Evolutionary conservation across 1,140 invertebrate genomes (phyloP).

Genomic region (Steinernema khuongi): DNA sequence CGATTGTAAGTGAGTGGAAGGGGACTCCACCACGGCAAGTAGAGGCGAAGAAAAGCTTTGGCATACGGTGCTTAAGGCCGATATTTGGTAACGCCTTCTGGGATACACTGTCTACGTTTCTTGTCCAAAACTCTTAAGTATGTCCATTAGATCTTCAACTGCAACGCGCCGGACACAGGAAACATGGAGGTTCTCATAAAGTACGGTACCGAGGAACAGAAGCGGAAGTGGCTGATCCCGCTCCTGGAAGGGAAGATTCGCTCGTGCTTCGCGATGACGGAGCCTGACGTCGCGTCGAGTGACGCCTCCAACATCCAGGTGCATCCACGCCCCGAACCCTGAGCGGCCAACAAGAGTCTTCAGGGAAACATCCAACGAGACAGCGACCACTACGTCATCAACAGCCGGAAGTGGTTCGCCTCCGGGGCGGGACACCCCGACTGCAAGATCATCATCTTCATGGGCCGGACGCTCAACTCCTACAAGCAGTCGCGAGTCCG

Average conservation of each 20-base stretch:
- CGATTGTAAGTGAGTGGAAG: too few relatives aligned
- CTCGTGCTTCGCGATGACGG: constrained; percentile 64
- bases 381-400: constrained; percentile 61
- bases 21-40: too few relatives aligned
- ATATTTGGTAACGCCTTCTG: too few relatives aligned
- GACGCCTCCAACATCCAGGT: constrained; percentile 63
- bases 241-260: constrained; percentile 61
- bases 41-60: too few relatives aligned
- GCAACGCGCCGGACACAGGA: constrained; percentile 62
- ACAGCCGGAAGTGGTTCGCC: constrained; percentile 63
- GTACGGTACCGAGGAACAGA: constrained; percentile 62
- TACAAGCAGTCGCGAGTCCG: constrained; percentile 46
- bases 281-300: constrained; percentile 62
- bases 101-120: not conserved
- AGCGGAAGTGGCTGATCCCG: constrained; percentile 60
- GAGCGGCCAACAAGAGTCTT: not conserved
- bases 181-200: constrained; percentile 63
- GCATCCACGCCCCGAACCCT: constrained; percentile 51
- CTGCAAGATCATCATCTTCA: constrained; percentile 62
- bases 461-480: constrained; percentile 60
- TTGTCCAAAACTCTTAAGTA: not conserved
- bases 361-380: constrained; percentile 58
- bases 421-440: constrained; percentile 61
- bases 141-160: constrained; percentile 60
- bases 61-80: too few relatives aligned